These are phyloP conservation scores for Solenopsis fugax DNA, from an alignment of 1,140 invertebrate species.

Conservation along the genomic window DNA sequence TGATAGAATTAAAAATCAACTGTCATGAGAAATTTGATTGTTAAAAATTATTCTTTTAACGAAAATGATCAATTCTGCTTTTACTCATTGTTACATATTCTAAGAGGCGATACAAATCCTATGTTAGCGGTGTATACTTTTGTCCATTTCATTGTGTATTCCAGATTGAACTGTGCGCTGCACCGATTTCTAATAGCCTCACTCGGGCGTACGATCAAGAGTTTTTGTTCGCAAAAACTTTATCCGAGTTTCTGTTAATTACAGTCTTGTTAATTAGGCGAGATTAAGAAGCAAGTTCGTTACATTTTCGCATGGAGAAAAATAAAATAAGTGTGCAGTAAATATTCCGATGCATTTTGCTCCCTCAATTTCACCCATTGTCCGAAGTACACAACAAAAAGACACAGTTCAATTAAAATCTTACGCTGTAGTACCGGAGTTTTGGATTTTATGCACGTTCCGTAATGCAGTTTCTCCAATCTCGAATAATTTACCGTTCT, in stretches of 20 bases:
- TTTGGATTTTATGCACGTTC: constrained; percentile 17
- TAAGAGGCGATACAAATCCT: background rate
- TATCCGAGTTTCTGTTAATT: constrained; percentile 31
- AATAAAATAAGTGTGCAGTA: background rate
- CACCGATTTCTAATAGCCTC: constrained; percentile 13
- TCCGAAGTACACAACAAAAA: background rate
- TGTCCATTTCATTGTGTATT: background rate
- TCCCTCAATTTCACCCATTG: background rate
- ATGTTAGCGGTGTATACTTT: background rate
- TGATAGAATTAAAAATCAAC: background rate
- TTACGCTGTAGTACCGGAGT: constrained; percentile 14
- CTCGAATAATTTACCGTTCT: background rate
- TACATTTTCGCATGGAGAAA: background rate
- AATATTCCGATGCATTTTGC: background rate
- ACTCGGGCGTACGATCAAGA: background rate
- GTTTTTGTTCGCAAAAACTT: constrained; percentile 31
- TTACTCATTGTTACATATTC: background rate
- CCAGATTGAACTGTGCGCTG: constrained; percentile 1
- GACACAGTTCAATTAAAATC: constrained; percentile 37
- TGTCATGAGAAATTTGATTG: background rate
- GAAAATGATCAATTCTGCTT: no score
- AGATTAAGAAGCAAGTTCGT: constrained; percentile 15
- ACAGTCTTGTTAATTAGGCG: constrained; percentile 35
- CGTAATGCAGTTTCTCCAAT: constrained; percentile 49
- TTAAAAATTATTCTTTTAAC: background rate